Conservation (phyloP, 2,113 vertebrate species). For the Tylochromis polylepis region DNA sequence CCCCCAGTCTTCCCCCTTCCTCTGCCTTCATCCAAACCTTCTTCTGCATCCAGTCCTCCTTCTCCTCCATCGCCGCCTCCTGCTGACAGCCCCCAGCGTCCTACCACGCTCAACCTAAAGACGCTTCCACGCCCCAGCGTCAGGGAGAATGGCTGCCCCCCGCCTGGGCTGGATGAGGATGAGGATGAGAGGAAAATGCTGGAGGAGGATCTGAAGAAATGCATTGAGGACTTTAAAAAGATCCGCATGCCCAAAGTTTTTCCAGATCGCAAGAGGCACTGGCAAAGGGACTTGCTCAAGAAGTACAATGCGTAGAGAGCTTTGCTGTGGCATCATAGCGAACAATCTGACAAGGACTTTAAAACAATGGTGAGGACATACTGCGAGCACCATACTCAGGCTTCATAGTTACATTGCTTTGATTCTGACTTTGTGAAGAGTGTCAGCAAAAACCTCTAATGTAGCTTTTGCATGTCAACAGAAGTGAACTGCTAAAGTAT, state of each 20-base stretch:
- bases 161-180: constrained; percentile 34
- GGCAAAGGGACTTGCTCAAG: constrained; percentile 77
- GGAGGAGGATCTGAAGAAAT: constrained; percentile 77
- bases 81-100: constrained; percentile 50
- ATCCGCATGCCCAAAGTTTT: constrained; percentile 73
- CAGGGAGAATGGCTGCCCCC: constrained; percentile 64
- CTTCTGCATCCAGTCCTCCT: constrained; percentile 8
- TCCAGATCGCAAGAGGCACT: constrained; percentile 78
- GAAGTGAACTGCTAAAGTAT: neutral
- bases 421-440: neutral
- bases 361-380: neutral
- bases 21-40: constrained; percentile 21
- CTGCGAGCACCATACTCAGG: neutral
- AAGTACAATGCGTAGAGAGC: constrained; percentile 72
- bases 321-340: neutral
- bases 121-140: constrained; percentile 52
- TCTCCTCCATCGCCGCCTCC: neutral
- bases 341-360: neutral
- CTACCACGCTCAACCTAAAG: constrained; percentile 62
- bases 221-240: constrained; percentile 76
- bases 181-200: constrained; percentile 74
- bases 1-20: constrained; percentile 14
- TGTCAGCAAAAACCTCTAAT: neutral
- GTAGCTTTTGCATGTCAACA: constrained; percentile 38
- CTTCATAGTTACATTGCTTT: neutral